A percentile compares a stretch with the other conserved stretches of the same genome.
phyloP scores from a whole-genome alignment of 2,113 vertebrate genomes.

The Arvicanthis niloticus region DNA sequence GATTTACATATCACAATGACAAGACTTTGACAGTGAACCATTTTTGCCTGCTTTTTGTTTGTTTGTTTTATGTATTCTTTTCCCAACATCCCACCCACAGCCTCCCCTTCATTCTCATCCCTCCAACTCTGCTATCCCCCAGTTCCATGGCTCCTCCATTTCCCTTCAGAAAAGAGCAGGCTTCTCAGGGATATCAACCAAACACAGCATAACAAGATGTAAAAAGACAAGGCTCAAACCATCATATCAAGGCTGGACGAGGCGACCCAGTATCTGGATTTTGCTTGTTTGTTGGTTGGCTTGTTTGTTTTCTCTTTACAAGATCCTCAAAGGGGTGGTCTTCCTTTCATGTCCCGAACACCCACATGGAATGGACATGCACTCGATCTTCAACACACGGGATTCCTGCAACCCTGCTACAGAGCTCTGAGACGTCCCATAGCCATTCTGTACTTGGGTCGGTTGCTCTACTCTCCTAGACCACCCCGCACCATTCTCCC shows the following conservation, averaged over 20 bases:
- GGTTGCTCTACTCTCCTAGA: background rate
- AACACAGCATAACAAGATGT: background rate
- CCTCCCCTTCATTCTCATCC: background rate
- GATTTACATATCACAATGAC: background rate
- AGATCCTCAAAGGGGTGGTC: background rate
- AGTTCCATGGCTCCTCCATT: background rate
- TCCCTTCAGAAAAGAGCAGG: background rate
- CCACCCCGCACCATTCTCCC: background rate
- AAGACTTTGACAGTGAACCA: slow-evolving; percentile 4
- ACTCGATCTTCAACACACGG: background rate
- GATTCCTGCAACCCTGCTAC: background rate
- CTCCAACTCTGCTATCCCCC: background rate
- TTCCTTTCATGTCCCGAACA: background rate
- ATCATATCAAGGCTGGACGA: background rate
- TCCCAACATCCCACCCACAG: background rate
- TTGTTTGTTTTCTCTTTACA: background rate
- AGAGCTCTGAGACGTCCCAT: background rate
- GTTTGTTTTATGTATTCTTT: background rate
- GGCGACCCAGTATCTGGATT: background rate
- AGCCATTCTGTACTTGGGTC: background rate
- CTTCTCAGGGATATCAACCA: too few relatives aligned
- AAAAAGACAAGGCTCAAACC: background rate
- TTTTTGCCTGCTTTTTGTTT: background rate
- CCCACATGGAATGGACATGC: background rate
- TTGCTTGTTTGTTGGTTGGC: background rate